Conservation (phyloP, 2,888 invertebrate species). For the Marronus borbonicus region DNA sequence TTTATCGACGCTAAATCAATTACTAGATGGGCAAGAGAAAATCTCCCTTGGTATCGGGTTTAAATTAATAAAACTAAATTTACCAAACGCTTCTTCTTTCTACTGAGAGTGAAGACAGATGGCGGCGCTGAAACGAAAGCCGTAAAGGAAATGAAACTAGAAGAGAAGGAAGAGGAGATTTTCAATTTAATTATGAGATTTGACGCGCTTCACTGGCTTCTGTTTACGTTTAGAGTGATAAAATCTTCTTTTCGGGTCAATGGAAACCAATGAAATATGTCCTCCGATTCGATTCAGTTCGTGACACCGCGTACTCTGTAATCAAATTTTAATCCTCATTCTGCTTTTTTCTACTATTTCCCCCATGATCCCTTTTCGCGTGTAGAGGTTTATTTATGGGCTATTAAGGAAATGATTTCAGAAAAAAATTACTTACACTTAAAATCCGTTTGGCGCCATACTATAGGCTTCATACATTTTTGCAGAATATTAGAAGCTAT, state of each 20-base stretch:
- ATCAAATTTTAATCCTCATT: no score
- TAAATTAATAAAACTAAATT: conserved; percentile 10
- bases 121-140: neutral
- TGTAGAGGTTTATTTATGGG: no score
- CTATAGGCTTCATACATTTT: no score
- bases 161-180: neutral
- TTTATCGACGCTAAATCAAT: neutral
- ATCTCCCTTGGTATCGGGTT: neutral
- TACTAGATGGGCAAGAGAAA: neutral
- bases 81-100: neutral
- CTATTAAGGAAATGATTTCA: no score
- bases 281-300: neutral
- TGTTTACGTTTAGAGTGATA: conserved; percentile 8
- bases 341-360: no score
- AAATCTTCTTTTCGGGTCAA: conserved; percentile 1
- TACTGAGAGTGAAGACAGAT: neutral
- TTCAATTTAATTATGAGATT: conserved; percentile 20
- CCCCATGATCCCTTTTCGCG: no score
- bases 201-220: conserved; percentile 2
- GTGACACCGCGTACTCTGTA: no score
- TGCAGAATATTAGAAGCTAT: no score
- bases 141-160: neutral
- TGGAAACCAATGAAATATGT: conserved; percentile 13
- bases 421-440: no score
- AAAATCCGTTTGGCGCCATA: no score